These are phyloP conservation scores for Phrixothrix hirtus DNA, from an alignment of 2,888 invertebrate genomes.

Conservation along the genomic window DNA sequence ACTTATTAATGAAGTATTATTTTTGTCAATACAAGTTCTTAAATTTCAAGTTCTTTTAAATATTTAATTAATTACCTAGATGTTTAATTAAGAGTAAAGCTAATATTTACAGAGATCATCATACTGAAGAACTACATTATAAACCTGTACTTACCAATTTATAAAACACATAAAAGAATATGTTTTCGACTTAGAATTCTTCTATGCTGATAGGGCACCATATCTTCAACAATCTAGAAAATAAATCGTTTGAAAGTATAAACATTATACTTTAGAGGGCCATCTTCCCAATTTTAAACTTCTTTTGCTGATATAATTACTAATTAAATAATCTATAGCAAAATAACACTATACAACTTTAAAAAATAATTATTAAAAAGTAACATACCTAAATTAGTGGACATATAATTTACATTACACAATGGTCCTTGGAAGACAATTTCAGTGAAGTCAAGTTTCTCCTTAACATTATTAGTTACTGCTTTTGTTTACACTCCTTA, in stretches of 20 bases:
- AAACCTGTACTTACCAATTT: slow-evolving; percentile 46
- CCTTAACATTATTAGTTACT: not conserved
- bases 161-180: slow-evolving; percentile 47
- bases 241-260: too few species aligned
- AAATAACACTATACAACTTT: slow-evolving; percentile 8
- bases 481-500: too few species aligned
- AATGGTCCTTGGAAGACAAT: slow-evolving; percentile 36
- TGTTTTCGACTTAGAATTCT: slow-evolving; percentile 37
- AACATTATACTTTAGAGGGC: too few species aligned
- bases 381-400: slow-evolving; percentile 8
- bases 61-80: too few species aligned
- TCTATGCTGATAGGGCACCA: slow-evolving; percentile 38
- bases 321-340: too few species aligned
- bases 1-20: not conserved
- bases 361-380: not conserved
- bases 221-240: too few species aligned
- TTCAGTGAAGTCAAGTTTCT: slow-evolving; percentile 22
- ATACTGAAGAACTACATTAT: not conserved
- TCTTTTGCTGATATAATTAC: too few species aligned
- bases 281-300: too few species aligned
- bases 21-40: too few species aligned
- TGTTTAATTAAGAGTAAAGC: too few species aligned
- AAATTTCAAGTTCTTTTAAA: too few species aligned
- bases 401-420: slow-evolving; percentile 34
- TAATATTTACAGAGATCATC: not conserved